Evolutionary conservation across 2,797 vertebrate genomes (phyloP).

Genomic region (Bryconaethiops microstoma): DNA sequence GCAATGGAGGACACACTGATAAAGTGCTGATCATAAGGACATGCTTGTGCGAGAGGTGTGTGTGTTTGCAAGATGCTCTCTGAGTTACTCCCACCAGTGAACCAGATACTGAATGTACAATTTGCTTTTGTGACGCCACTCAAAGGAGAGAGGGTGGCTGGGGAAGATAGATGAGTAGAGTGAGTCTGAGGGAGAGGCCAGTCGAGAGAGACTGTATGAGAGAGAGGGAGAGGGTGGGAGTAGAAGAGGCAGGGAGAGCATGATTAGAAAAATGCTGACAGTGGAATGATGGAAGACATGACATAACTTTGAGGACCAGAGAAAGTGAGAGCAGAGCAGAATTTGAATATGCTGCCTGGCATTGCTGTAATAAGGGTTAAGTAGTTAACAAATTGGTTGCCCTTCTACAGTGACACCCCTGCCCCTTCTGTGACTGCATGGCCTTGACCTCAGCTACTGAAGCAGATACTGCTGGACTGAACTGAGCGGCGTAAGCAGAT

Average conservation of each 20-base stretch:
- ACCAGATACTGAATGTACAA: conserved; percentile 63
- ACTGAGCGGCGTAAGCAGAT: not conserved
- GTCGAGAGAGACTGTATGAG: not conserved
- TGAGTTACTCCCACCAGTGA: conserved; percentile 47
- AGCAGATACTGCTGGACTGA: not conserved
- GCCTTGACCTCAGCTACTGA: not conserved
- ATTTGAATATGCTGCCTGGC: conserved; percentile 37
- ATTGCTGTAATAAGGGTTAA: not conserved
- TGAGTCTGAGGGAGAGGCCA: not conserved
- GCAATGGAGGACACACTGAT: conserved; percentile 57
- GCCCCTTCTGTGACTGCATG: not conserved
- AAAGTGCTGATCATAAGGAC: conserved; percentile 71
- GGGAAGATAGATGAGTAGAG: not conserved
- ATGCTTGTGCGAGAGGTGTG: conserved; percentile 32
- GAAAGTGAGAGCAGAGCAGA: not conserved
- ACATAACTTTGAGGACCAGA: conserved; percentile 19
- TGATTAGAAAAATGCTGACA: conserved; percentile 60
- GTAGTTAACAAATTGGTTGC: conserved; percentile 35
- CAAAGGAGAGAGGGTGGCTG: not conserved
- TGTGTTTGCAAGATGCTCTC: conserved; percentile 34
- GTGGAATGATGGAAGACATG: conserved; percentile 44
- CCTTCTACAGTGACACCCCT: conserved; percentile 25
- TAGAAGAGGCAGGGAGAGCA: not conserved
- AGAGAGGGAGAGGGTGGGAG: not conserved
- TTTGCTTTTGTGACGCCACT: conserved; percentile 64